Evolutionary conservation across 2,113 vertebrate genomes (phyloP).

Genomic region (Ochotona curzoniae): DNA sequence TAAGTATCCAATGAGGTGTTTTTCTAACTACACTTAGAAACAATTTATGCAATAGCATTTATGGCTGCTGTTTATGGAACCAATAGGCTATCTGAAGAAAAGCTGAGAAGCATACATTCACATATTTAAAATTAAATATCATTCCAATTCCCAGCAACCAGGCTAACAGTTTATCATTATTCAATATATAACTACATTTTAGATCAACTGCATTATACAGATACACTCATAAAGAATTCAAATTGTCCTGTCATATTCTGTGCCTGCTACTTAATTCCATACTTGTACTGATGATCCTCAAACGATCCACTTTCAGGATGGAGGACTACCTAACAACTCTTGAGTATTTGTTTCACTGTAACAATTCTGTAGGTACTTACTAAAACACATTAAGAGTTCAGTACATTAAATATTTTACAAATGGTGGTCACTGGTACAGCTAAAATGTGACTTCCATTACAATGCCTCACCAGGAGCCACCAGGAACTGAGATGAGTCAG

Average conservation of each 20-base stretch:
- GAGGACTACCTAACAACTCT: background rate
- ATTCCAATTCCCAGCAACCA: conserved; percentile 28
- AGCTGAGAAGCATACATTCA: background rate
- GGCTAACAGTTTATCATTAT: background rate
- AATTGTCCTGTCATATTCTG: background rate
- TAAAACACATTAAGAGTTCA: background rate
- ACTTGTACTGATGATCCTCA: background rate
- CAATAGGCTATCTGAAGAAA: conserved; percentile 1
- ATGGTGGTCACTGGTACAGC: background rate
- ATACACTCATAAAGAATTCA: background rate
- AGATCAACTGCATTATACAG: background rate
- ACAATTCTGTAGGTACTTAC: background rate
- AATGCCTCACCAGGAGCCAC: background rate
- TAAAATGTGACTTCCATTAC: background rate
- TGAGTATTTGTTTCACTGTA: background rate
- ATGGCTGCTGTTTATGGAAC: background rate
- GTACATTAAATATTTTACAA: background rate
- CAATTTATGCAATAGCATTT: conserved; percentile 5
- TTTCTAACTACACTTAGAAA: conserved; percentile 40
- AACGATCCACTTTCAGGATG: background rate
- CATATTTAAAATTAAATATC: conserved; percentile 48
- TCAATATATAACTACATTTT: background rate
- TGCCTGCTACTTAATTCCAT: background rate
- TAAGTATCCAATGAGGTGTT: background rate
- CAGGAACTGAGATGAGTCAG: background rate